Evolutionary conservation across 1,140 invertebrate species (phyloP), one percentile per base, ranked within the genome.

Genomic region (Calliphora vicina): DNA sequence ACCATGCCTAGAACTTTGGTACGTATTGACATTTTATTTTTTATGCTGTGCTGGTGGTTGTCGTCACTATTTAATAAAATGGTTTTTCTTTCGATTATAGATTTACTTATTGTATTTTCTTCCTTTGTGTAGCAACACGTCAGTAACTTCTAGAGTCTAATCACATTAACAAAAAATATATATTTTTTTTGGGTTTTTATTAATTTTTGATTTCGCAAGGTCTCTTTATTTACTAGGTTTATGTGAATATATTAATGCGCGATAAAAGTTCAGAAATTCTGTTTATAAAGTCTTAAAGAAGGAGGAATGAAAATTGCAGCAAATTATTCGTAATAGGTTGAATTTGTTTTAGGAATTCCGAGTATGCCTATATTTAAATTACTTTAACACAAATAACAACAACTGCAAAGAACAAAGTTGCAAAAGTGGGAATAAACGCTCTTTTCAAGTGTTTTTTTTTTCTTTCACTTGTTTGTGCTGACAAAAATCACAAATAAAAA

Each of bases 1-100:
- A 94, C 93, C 86, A 95, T 91, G 83, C 92, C 92, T 85, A 94
- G 90, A 82, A 94, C 92, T 91, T 92, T 94, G 86, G 92, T 92
- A 87, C 93, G 92, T 88, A 94, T 87, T 90, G 93, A 94, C 94
- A 94, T 93, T 91, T 87, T 84, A 8, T 43, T 42, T 13, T 10
- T 42, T 83, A 80, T 45, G 25, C 26, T 61, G 43, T 81, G 43
- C n/a, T n/a, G n/a, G n/a, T n/a, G n/a, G n/a, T n/a, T n/a, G 74
- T 29, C 3, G n/a, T 43, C 43, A 8, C 35, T 35, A 10, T 35
- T 35, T 2, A 35, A 35, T 35, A 35, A 35, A 35, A 35, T 2
- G 10, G 0, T 35, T 17, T 27, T 42, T 27, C 6, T 17, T n/a
- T 20, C 17, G 17, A 15, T 35, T 20, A 9, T 72, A 71, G 1